Percentiles rank a stretch among this genome's conserved stretches.
These are phyloP conservation scores for Prionace glauca DNA, from an alignment of 2,797 vertebrate species.

Conservation along the genomic window DNA sequence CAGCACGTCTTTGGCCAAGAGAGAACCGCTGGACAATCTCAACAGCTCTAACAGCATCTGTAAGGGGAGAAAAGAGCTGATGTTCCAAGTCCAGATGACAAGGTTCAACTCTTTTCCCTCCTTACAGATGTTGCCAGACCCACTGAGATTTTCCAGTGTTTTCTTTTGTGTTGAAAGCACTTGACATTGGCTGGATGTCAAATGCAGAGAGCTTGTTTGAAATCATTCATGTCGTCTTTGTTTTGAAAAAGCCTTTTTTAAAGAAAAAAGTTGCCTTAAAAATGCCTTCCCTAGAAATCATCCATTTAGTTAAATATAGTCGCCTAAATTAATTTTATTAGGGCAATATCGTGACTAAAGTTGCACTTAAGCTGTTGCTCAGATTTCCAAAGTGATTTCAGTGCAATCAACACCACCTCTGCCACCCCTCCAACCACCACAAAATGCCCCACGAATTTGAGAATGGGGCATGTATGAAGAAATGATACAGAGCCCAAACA, in stretches of 20 bases:
- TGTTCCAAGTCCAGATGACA: no score
- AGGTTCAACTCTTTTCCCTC: no score
- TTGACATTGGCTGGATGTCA: not conserved
- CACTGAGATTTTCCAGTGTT: no score
- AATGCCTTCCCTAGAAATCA: not conserved
- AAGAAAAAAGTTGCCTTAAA: not conserved
- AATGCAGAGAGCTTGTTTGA: not conserved
- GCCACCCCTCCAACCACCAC: not conserved
- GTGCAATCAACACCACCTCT: not conserved
- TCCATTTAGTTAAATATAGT: not conserved
- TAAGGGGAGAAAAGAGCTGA: no score
- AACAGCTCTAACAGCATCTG: no score
- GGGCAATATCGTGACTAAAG: not conserved
- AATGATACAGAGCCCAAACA: not conserved
- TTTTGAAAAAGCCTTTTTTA: not conserved
- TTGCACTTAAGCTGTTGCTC: not conserved
- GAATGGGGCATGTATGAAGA: not conserved
- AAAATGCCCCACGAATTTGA: not conserved
- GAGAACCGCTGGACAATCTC: no score
- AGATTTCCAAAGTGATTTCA: not conserved
- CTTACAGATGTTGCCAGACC: no score
- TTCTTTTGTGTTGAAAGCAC: not conserved
- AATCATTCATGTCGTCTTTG: not conserved
- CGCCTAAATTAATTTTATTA: not conserved
- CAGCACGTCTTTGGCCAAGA: no score